Conservation (phyloP, 1,140 invertebrate genomes). For the Drosophila miranda region DNA sequence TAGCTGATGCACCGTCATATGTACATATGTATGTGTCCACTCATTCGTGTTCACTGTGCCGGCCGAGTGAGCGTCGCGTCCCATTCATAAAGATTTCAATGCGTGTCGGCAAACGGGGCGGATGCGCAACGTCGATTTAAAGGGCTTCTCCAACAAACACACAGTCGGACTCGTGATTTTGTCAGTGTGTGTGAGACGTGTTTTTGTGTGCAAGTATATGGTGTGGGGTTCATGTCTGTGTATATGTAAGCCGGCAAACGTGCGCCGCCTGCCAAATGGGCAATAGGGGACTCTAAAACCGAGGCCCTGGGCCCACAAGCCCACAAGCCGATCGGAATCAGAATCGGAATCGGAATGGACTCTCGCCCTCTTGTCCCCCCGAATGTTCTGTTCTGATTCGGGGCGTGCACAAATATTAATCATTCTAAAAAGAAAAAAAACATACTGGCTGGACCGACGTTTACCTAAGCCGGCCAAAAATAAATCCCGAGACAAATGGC, state of each 20-base stretch:
- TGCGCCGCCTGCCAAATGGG: slow-evolving; percentile 51
- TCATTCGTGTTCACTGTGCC: slow-evolving; percentile 22
- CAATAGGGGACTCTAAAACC: too few relatives aligned
- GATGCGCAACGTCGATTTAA: slow-evolving; percentile 72
- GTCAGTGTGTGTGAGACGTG: background rate
- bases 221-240: background rate
- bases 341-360: slow-evolving; percentile 17
- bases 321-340: too few relatives aligned
- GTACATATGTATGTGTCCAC: background rate
- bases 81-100: slow-evolving; percentile 59
- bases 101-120: slow-evolving; percentile 43
- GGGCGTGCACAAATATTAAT: slow-evolving; percentile 53
- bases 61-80: background rate
- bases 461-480: slow-evolving; percentile 40
- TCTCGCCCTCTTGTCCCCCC: background rate
- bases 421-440: slow-evolving; percentile 36
- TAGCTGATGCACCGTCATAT: too few relatives aligned
- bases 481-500: slow-evolving; percentile 30
- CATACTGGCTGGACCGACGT: slow-evolving; percentile 28
- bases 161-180: slow-evolving; percentile 4
- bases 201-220: background rate
- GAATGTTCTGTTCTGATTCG: background rate
- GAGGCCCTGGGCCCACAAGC: too few relatives aligned
- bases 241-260: slow-evolving; percentile 31
- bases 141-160: slow-evolving; percentile 45